These are phyloP conservation scores for Prenolepis imparis DNA, from an alignment of 2,888 invertebrate genomes.

Conservation along the genomic window DNA sequence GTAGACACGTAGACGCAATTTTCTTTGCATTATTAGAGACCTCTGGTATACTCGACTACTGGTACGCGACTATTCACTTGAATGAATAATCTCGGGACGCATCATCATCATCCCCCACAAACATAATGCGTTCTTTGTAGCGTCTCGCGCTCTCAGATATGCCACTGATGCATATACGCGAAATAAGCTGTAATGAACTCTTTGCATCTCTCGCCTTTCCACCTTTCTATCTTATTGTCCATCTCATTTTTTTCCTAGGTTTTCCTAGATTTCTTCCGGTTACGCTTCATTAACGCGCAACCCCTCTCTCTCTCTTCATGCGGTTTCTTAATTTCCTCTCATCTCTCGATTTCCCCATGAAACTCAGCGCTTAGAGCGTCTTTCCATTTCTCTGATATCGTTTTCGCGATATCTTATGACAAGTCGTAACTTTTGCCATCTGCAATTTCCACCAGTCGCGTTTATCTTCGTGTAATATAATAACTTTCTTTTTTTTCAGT, in stretches of 20 bases:
- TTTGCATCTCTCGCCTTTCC: background rate
- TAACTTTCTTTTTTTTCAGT: background rate
- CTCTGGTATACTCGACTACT: constrained; percentile 60
- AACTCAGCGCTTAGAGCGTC: constrained; percentile 5
- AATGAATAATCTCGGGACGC: constrained; percentile 75
- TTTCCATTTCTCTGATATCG: background rate
- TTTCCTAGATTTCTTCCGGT: no score
- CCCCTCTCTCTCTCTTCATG: no score
- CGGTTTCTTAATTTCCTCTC: constrained; percentile 32
- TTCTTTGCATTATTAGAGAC: constrained; percentile 68
- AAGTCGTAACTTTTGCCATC: background rate
- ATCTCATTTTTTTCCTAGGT: constrained; percentile 23
- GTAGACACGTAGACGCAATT: constrained; percentile 50
- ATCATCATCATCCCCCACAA: constrained; percentile 45
- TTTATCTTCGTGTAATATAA: background rate
- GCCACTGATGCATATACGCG: constrained; percentile 15
- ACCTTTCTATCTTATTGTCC: constrained; percentile 5
- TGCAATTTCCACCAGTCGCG: background rate
- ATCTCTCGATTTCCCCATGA: constrained; percentile 26
- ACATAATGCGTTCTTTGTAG: constrained; percentile 71
- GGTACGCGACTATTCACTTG: constrained; percentile 67
- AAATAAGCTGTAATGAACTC: constrained; percentile 55
- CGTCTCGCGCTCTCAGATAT: constrained; percentile 30
- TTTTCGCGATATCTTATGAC: background rate
- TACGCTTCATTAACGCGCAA: constrained; percentile 42